Evolutionary conservation across 2,888 invertebrate genomes (phyloP).

Genomic region (Acrobasis suavella): DNA sequence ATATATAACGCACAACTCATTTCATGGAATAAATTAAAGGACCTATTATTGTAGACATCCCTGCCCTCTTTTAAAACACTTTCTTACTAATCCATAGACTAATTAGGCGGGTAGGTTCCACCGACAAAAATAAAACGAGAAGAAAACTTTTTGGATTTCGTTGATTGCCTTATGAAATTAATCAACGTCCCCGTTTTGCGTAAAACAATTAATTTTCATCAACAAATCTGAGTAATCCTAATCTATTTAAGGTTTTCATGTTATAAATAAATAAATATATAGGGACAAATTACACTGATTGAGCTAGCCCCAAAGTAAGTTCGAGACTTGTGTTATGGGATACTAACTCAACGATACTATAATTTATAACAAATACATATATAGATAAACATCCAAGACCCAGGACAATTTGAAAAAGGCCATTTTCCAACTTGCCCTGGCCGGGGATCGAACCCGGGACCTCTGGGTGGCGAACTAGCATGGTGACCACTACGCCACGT

Average conservation of each 20-base stretch:
- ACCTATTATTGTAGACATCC: background rate
- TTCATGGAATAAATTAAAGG: background rate
- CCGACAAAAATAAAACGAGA: background rate
- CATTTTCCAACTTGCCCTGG: too few relatives aligned
- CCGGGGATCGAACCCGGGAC: too few relatives aligned
- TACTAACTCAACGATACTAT: too few relatives aligned
- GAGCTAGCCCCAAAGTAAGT: too few relatives aligned
- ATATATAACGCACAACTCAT: background rate
- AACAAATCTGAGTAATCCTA: constrained; percentile 29
- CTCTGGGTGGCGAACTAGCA: too few relatives aligned
- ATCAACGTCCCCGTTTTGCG: constrained; percentile 1
- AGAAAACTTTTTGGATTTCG: background rate
- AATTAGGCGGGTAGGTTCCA: background rate
- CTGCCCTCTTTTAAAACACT: background rate
- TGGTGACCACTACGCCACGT: too few relatives aligned
- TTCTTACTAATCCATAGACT: background rate
- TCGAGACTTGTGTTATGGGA: too few relatives aligned
- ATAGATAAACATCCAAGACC: too few relatives aligned
- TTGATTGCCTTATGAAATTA: background rate
- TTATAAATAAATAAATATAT: too few relatives aligned
- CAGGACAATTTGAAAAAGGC: too few relatives aligned
- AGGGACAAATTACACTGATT: too few relatives aligned
- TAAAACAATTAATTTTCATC: constrained; percentile 32
- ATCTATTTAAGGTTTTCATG: constrained; percentile 28
- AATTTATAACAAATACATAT: too few relatives aligned